Evolutionary conservation across 2,888 invertebrate species (phyloP).

Genomic region (Tipula vernalis): DNA sequence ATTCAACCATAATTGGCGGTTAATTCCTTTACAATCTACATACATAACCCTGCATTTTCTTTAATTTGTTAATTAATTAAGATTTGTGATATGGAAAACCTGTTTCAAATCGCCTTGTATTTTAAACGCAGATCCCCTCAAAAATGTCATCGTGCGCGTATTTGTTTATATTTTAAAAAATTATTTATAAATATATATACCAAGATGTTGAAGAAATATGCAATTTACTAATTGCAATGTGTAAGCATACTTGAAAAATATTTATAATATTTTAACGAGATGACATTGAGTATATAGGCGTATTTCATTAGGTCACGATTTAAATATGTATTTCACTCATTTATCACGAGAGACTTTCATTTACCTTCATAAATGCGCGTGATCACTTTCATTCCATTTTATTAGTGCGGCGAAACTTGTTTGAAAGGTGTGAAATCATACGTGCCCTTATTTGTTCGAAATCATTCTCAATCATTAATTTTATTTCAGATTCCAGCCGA

Average conservation of each 20-base stretch:
- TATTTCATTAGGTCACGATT: not conserved
- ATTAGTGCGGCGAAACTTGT: too few relatives aligned
- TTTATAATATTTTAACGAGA: not conserved
- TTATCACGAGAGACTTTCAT: too few relatives aligned
- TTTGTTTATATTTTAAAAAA: not conserved
- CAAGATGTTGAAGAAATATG: not conserved
- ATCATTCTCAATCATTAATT: not conserved
- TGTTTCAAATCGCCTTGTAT: not conserved
- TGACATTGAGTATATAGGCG: not conserved
- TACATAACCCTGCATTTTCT: not conserved
- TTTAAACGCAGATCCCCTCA: not conserved
- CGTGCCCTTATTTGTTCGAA: not conserved
- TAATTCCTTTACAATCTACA: not conserved
- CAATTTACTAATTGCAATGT: not conserved
- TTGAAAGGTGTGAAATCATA: too few relatives aligned
- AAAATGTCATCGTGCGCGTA: not conserved
- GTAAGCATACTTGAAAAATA: not conserved
- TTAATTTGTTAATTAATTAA: not conserved
- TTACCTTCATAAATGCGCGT: too few relatives aligned
- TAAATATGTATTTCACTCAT: too few relatives aligned
- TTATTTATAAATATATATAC: not conserved
- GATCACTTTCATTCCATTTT: too few relatives aligned
- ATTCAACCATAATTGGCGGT: not conserved
- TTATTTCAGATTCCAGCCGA: not conserved
- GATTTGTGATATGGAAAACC: not conserved